Conservation (phyloP, 2,888 invertebrate species). For the Polymixis flavicincta region DNA sequence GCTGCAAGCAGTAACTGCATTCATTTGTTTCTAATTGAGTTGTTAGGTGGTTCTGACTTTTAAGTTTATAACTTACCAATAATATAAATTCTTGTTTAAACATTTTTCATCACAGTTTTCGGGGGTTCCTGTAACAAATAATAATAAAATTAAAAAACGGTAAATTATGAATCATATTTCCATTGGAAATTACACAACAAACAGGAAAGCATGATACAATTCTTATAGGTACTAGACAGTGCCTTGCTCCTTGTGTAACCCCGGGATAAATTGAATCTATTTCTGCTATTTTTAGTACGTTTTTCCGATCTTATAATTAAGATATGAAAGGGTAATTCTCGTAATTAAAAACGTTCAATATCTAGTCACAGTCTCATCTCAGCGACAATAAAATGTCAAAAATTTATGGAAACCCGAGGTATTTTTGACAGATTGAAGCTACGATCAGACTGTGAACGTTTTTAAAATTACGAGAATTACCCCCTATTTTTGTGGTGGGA, state of each 20-base stretch:
- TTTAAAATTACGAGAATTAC: too few relatives aligned
- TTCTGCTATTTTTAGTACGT: not conserved
- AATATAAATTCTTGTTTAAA: slow-evolving; percentile 83
- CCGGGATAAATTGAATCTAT: not conserved
- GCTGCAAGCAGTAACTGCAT: not conserved
- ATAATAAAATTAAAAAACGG: not conserved
- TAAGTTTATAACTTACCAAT: slow-evolving; percentile 77
- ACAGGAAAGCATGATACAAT: not conserved
- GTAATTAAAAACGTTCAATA: too few relatives aligned
- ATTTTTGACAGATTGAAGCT: too few relatives aligned
- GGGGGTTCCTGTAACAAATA: slow-evolving; percentile 72
- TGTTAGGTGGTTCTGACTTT: not conserved
- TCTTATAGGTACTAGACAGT: not conserved
- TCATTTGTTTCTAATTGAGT: not conserved
- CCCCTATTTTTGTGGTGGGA: too few relatives aligned
- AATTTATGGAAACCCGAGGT: too few relatives aligned
- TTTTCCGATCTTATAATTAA: too few relatives aligned
- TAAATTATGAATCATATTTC: not conserved
- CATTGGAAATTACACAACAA: not conserved
- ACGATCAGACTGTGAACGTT: too few relatives aligned
- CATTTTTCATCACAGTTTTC: slow-evolving; percentile 85
- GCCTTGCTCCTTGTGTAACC: not conserved
- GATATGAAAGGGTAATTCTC: too few relatives aligned
- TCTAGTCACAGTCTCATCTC: too few relatives aligned
- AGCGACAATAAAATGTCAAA: too few relatives aligned